A percentile compares a stretch with the other conserved stretches of the same genome.
Conservation (phyloP, 2,113 vertebrate species). For the Sinocyclocheilus maitianheensis region DNA sequence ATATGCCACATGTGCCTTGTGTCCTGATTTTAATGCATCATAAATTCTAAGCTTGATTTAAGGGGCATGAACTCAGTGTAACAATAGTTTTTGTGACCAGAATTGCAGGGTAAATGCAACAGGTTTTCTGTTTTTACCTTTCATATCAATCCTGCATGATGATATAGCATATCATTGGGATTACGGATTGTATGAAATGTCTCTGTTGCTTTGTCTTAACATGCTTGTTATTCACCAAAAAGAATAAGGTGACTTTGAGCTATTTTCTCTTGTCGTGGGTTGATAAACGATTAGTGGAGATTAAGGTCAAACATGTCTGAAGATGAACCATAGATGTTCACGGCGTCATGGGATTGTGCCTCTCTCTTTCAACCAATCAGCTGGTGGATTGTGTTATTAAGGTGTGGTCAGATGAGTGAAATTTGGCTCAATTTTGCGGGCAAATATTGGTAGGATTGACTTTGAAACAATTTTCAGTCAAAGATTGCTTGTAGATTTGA, state of each 20-base stretch:
- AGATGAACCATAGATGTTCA: slow-evolving; percentile 17
- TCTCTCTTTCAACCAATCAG: slow-evolving; percentile 55
- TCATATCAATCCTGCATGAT: not conserved
- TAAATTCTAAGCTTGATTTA: slow-evolving; percentile 12
- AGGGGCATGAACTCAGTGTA: not conserved
- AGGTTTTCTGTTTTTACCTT: not conserved
- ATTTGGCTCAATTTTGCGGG: not conserved
- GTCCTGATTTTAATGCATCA: slow-evolving; percentile 32
- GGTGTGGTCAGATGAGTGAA: slow-evolving; percentile 16
- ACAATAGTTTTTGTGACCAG: not conserved
- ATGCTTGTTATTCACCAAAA: not conserved
- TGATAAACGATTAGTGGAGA: slow-evolving; percentile 68
- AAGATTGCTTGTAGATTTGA: not conserved
- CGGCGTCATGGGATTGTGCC: slow-evolving; percentile 6
- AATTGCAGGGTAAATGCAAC: not conserved
- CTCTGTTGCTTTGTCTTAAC: not conserved
- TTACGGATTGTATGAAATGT: not conserved
- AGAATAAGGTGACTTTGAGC: slow-evolving; percentile 39
- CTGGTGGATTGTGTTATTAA: slow-evolving; percentile 39
- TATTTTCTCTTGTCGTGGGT: slow-evolving; percentile 53
- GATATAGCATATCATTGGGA: not conserved
- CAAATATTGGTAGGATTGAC: not conserved
- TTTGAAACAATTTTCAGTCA: not conserved
- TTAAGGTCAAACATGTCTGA: slow-evolving; percentile 67
- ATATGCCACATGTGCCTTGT: slow-evolving; percentile 67